phyloP scores from a whole-genome alignment of 2,113 vertebrate genomes.

The Muntiacus reevesi region DNA sequence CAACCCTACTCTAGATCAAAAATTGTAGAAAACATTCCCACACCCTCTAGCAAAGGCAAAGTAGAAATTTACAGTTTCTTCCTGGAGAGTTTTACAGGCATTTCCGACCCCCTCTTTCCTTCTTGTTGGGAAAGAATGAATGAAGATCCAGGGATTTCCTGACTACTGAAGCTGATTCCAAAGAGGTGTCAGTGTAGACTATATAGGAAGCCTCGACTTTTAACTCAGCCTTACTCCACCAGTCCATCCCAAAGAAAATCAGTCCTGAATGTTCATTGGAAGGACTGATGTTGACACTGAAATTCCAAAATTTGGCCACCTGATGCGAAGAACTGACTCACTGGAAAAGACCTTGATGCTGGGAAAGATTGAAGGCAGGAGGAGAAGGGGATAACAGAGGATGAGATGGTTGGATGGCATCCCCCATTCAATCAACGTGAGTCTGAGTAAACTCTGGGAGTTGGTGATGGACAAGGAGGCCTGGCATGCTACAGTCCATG shows the following conservation, averaged over 20 bases:
- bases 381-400: background rate
- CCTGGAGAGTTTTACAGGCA: background rate
- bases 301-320: background rate
- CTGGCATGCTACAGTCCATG: background rate
- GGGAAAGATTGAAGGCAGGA: background rate
- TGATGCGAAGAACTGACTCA: background rate
- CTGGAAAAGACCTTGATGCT: background rate
- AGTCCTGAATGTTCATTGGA: background rate
- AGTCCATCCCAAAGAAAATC: background rate
- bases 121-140: background rate
- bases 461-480: background rate
- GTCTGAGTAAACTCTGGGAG: background rate
- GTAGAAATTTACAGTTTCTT: background rate
- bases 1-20: background rate
- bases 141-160: background rate
- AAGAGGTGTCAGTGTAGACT: background rate
- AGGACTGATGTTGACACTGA: background rate
- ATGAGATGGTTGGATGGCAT: background rate
- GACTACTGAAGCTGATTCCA: background rate
- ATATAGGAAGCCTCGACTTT: background rate
- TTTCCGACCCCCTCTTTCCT: accelerated
- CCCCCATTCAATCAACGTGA: background rate
- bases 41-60: background rate
- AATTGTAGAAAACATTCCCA: background rate
- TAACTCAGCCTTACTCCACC: background rate